phyloP scores from a whole-genome alignment of 1,140 invertebrate species.

The Maconellicoccus hirsutus region DNA sequence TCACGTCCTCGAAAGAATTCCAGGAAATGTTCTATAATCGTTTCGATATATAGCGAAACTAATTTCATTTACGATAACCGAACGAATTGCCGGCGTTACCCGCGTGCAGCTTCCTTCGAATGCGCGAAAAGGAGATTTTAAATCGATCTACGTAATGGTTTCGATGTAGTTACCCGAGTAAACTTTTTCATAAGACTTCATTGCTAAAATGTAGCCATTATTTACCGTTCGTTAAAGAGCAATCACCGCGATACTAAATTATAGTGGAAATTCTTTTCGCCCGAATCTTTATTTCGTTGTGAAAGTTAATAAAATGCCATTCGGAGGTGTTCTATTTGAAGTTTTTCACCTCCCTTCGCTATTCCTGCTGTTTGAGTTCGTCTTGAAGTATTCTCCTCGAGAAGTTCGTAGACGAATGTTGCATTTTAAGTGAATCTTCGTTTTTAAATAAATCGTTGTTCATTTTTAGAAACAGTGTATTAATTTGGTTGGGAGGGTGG shows the following conservation, averaged over 20 bases:
- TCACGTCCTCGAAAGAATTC: no score
- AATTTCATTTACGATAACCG: not conserved
- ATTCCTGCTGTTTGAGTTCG: no score
- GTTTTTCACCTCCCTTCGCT: not conserved
- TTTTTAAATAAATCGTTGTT: no score
- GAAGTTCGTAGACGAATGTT: no score
- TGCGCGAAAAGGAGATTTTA: not conserved
- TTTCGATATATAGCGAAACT: not conserved
- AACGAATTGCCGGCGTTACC: no score
- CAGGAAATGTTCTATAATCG: not conserved
- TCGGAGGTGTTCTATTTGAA: not conserved
- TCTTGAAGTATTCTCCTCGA: no score
- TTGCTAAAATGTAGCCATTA: not conserved
- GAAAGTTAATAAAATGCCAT: not conserved
- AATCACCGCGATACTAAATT: not conserved
- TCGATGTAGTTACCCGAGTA: not conserved
- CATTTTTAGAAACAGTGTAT: no score
- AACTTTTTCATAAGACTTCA: not conserved
- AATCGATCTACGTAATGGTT: not conserved
- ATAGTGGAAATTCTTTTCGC: not conserved
- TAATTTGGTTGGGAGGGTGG: no score
- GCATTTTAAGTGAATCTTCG: no score
- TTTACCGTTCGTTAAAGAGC: not conserved
- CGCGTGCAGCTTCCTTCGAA: not conserved
- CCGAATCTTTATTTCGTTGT: not conserved